A percentile compares a stretch with the other conserved stretches of the same genome.
These are phyloP conservation scores for Zhuqinia jingwanae DNA, from an alignment of 2,888 invertebrate species.

Conservation along the genomic window DNA sequence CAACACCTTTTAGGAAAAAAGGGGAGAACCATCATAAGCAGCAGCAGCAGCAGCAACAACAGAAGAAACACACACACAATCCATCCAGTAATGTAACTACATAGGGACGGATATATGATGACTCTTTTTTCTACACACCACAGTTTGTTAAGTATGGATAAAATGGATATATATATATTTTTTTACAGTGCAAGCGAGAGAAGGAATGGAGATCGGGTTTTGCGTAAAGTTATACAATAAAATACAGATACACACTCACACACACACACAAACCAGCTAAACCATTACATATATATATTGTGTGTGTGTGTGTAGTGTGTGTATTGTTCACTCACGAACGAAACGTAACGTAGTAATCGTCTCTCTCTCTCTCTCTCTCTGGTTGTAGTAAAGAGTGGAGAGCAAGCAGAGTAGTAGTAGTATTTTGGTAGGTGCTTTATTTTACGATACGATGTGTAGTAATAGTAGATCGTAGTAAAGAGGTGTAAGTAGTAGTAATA, in stretches of 20 bases:
- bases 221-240: conserved; percentile 63
- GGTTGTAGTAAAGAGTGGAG: conserved; percentile 50
- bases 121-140: background rate
- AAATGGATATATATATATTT: conserved; percentile 39
- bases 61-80: background rate
- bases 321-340: conserved; percentile 50
- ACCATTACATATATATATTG: conserved; percentile 23
- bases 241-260: conserved; percentile 28
- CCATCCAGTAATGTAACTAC: conserved; percentile 34
- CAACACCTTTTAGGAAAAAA: background rate
- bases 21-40: conserved; percentile 17
- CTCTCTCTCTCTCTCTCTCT: no score
- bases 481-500: conserved; percentile 47
- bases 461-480: conserved; percentile 63
- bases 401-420: no score
- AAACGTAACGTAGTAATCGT: conserved; percentile 52
- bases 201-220: conserved; percentile 43
- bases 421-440: conserved; percentile 68
- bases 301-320: conserved; percentile 18
- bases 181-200: conserved; percentile 1
- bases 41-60: no score
- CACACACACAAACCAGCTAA: background rate
- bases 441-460: conserved; percentile 70
- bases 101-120: conserved; percentile 29
- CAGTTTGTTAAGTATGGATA: conserved; percentile 20